Conservation (phyloP, 2,888 invertebrate species). For the Chalcis sispes region DNA sequence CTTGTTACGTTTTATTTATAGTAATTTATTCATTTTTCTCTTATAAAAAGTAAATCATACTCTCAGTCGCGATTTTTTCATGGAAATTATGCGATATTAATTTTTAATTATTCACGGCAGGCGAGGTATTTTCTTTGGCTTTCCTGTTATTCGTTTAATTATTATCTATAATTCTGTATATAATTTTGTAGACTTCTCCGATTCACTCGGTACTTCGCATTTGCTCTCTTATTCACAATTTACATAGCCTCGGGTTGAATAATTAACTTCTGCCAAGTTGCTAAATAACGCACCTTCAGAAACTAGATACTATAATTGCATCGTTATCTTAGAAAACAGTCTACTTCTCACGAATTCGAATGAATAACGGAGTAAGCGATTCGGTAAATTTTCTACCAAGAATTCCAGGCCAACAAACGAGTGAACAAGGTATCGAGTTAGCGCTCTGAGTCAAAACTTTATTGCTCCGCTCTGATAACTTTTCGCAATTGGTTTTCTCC, state of each 20-base stretch:
- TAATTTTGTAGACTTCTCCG: too few relatives aligned
- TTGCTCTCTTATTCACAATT: conserved; percentile 35
- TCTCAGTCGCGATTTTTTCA: too few relatives aligned
- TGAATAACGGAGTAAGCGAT: conserved; percentile 48
- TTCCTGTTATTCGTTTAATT: not conserved
- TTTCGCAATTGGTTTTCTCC: too few relatives aligned
- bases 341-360: conserved; percentile 38
- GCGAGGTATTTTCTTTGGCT: not conserved
- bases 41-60: too few relatives aligned
- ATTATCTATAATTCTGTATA: conserved; percentile 10
- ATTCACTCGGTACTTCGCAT: not conserved
- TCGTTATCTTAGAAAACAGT: conserved; percentile 54
- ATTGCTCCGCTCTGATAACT: too few relatives aligned
- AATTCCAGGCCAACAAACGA: too few relatives aligned
- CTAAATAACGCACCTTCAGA: conserved; percentile 47
- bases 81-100: too few relatives aligned
- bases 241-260: conserved; percentile 46
- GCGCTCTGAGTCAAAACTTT: too few relatives aligned
- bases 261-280: conserved; percentile 52
- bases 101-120: too few relatives aligned
- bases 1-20: too few relatives aligned
- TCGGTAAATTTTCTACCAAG: conserved; percentile 42
- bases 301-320: conserved; percentile 52
- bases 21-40: too few relatives aligned
- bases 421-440: too few relatives aligned